Conservation (phyloP, 1,140 invertebrate genomes). For the Maconellicoccus hirsutus region DNA sequence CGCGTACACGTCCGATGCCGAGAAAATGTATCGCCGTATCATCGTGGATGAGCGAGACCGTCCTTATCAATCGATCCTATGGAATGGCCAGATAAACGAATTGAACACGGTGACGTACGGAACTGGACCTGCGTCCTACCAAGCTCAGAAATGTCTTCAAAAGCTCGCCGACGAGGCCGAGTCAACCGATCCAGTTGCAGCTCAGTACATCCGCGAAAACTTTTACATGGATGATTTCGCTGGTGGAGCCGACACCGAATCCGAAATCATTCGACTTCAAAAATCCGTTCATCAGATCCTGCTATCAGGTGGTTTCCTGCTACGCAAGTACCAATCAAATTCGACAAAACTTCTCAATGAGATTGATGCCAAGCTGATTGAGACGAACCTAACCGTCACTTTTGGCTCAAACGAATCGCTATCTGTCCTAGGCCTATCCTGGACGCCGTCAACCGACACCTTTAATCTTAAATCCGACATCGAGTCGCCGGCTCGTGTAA, state of each 20-base stretch:
- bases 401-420: too few species aligned
- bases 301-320: slow-evolving; percentile 27
- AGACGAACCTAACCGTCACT: not conserved
- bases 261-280: slow-evolving; percentile 27
- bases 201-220: slow-evolving; percentile 26
- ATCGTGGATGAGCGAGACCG: slow-evolving; percentile 28
- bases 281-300: slow-evolving; percentile 28
- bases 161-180: slow-evolving; percentile 33
- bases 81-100: slow-evolving; percentile 2
- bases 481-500: too few species aligned
- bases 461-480: too few species aligned
- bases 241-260: slow-evolving; percentile 25
- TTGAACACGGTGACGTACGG: slow-evolving; percentile 34
- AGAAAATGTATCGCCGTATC: slow-evolving; percentile 23
- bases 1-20: too few species aligned
- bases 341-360: not conserved
- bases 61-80: too few species aligned
- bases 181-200: slow-evolving; percentile 28
- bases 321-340: slow-evolving; percentile 31
- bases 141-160: slow-evolving; percentile 33
- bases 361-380: not conserved
- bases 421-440: too few species aligned
- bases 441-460: too few species aligned
- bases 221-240: slow-evolving; percentile 30
- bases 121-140: slow-evolving; percentile 31